Evolutionary conservation across 1,140 invertebrate genomes (phyloP), one percentile per base, ranked within the genome.

Genomic region (Diabrotica undecimpunctata): DNA sequence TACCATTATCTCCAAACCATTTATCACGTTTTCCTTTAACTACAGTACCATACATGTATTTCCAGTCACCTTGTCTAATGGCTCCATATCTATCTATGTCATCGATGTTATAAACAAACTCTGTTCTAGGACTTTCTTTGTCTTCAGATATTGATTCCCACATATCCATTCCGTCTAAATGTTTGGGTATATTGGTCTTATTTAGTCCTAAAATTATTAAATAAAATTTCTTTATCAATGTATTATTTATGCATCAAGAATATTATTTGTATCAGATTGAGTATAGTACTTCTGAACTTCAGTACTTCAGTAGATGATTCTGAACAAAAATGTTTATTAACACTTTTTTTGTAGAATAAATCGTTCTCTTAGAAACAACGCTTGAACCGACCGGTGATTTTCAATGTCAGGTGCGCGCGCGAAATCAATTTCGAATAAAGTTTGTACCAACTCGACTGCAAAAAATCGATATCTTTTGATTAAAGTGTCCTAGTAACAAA

Each of bases 41-140:
- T 0, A 77, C 79, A 3, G 80, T 83, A 66, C 91, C 91, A 57
- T 85, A 84, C 0, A 94, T 71, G 64, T 92, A 85, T 77, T 95
- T 95, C 81, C 86, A 94, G 60, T 89, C 82, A 6, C 86, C 88
- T 59, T 81, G 71, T 64, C 89, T 79, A 9, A 93, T 78, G 0
- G 86, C 86, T 6, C 80, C 81, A 65, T 89, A 86, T 41, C 84
- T 80, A 56, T 77, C 80, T 6, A 85, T 77, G 12, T 87, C 85
- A 70, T 94, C 91, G 66, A 94, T 90, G 70, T 89, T 81, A 70
- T 92, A 84, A 0, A 94, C 75, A 6, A 94, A 77, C 70, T 91
- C 86, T 0, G 78, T 81, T 72, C 91, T 74, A 6, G 85, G 78
- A 61, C 85, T 83, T 8, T 74, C 66, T 0, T 70, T 68, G 46